Base-by-base conservation (phyloP, 37 sponge, comb jelly and placozoan genomes). In the Halichondria panicea region DNA sequence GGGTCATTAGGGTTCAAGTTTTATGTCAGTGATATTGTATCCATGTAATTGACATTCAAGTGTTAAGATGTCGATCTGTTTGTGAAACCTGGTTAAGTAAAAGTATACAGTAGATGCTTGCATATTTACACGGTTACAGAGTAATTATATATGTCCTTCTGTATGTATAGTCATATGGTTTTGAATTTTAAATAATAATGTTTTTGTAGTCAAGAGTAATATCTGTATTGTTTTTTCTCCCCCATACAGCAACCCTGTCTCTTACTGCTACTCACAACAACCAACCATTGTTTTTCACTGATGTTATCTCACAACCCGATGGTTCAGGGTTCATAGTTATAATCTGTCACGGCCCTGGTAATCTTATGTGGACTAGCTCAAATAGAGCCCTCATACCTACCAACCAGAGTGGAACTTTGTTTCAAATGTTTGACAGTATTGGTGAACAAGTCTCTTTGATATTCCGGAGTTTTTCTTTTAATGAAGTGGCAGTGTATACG, bases 381-480 rank as follows among this genome's bases (percentile, higher is more conserved):
- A 15, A 50, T 46, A 22, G 33, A 50, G 32, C 53, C 8, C 12
- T 11, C 9, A 66, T 66, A 22, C 67, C 67, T 21, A 12, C 13
- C 3, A 35, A 52, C 1, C 7, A 46, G 35, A 43, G 36, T 15
- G 34, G 11, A 46, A 1, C 31, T 5, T 5, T 50, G 30, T 50
- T 31, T 48, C 70, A 70, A 34, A 27, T 18, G 33, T 19, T 24
- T n/a, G 70, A 70, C 30, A 2, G 15, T 6, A 70, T 53, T 9
- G 32, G 7, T 36, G 24, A 50, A 19, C 9, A 1, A 5, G 52
- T 28, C 21, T 35, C 70, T 18, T 35, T 70, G 1, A 15, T 32
- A 18, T 52, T 70, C 30, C 70, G 50, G 70, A 46, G 15, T 32
- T 70, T 70, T 43, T 33, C 70, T 27, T 5, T 3, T 43, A 28